Evolutionary conservation across 2,888 invertebrate genomes (phyloP), one percentile per base, ranked within the genome.

Genomic region (Tillus elongatus): DNA sequence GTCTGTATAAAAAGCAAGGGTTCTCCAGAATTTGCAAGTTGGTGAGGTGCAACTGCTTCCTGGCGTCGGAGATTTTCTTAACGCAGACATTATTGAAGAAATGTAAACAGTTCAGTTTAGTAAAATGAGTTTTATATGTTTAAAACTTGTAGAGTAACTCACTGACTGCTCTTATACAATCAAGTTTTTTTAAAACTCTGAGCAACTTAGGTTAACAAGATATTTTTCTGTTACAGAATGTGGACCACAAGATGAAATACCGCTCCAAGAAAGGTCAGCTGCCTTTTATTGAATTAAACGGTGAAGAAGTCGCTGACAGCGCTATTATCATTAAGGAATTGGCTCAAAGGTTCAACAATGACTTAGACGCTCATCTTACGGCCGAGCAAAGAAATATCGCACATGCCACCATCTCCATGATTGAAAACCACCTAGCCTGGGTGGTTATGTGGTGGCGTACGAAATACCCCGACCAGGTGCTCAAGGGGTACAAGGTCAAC

Each of bases 271-370:
- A 93, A 64, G 92, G 92, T 31, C 89, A 88, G 65, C 72, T 95
- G 54, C 96, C 95, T 19, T 96, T 95, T 70, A 77, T 96, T 50
- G 92, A 95, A 66, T 64, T 95, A 43, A 95, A 96, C 63, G 95
- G 93, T 29, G 88, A 90, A 60, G 91, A 95, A 69, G 82, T 92
- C 49, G 84, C 91, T 32, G 95, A 95, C 68, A 90, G 90, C 60
- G 77, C 85, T 46, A 81, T 90, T 56, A 91, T 93, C 58, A 83
- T 95, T 56, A 84, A 87, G 58, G 87, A 90, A 57, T 71, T 95
- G 41, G 77, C 86, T 29, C 78, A 82, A 58, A 82, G 83, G 60
- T 88, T 82, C 63, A 79, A 75, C 53, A 85, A 84, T 63, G 85
- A 92, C 58, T 70, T 89, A 52, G 92, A 93, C 64, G 79, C 81